A percentile compares a stretch with the other conserved stretches of the same genome.
Conservation (phyloP, 30 jellyfish, hydroid and myxozoan genomes). For the Turritopsis dohrnii region DNA sequence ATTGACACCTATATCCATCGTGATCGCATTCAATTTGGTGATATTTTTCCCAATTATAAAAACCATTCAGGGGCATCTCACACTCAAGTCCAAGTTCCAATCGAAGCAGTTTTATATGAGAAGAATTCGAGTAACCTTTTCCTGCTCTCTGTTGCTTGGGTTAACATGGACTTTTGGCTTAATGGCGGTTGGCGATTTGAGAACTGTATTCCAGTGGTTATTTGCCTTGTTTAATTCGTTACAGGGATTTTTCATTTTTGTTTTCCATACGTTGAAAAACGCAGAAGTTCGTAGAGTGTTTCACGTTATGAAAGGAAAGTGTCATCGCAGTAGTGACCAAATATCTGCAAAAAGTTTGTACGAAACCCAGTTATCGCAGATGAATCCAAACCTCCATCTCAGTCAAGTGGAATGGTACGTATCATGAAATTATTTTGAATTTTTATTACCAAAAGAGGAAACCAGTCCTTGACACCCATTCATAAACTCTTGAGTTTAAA, state of each 20-base stretch:
- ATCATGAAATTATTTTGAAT: too few species aligned
- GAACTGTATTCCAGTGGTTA: not conserved
- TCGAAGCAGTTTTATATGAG: not conserved
- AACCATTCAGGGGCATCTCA: not conserved
- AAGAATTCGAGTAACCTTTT: not conserved
- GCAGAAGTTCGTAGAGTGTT: not conserved
- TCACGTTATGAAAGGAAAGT: not conserved
- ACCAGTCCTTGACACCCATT: too few species aligned
- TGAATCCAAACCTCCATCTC: not conserved
- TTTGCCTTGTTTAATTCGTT: slow-evolving; percentile 2
- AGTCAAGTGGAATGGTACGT: not conserved
- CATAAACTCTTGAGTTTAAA: too few species aligned
- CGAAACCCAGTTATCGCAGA: not conserved
- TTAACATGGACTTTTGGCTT: not conserved
- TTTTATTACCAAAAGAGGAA: too few species aligned
- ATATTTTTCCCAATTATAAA: slow-evolving; percentile 7
- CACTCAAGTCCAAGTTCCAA: slow-evolving; percentile 2
- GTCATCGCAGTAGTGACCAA: not conserved
- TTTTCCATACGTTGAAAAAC: slow-evolving; percentile 1
- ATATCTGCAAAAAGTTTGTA: not conserved
- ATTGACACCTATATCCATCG: not conserved
- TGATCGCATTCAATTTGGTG: not conserved
- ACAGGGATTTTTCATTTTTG: not conserved
- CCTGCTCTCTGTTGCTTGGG: not conserved
- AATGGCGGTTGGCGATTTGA: slow-evolving; percentile 3